Conservation (phyloP, 1,140 invertebrate species). For the Danaus plexippus region DNA sequence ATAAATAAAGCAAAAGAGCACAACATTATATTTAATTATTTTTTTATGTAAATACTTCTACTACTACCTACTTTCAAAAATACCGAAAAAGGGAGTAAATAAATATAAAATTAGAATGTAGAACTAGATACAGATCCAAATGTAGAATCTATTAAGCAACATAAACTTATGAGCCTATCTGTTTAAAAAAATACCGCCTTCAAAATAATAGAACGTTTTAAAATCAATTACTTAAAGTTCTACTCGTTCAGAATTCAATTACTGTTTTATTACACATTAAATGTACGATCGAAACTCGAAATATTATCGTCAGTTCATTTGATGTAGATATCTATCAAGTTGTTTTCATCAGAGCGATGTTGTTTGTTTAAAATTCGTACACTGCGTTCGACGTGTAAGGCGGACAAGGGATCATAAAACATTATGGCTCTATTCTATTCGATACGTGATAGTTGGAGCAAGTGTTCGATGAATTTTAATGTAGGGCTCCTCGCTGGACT, state of each 20-base stretch:
- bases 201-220: conserved; percentile 10
- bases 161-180: too few relatives aligned
- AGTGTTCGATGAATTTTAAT: conserved; percentile 64
- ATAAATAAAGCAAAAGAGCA: too few relatives aligned
- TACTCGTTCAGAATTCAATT: too few relatives aligned
- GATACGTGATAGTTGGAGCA: conserved; percentile 64
- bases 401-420: conserved; percentile 68
- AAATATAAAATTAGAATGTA: too few relatives aligned
- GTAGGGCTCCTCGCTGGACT: conserved; percentile 43
- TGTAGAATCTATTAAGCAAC: too few relatives aligned
- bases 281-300: background rate
- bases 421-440: conserved; percentile 69
- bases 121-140: too few relatives aligned
- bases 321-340: conserved; percentile 5
- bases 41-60: too few relatives aligned
- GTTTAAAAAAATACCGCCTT: too few relatives aligned
- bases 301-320: conserved; percentile 1
- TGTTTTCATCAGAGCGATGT: conserved; percentile 27
- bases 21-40: too few relatives aligned
- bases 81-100: too few relatives aligned
- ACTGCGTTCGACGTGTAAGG: conserved; percentile 53
- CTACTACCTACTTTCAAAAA: too few relatives aligned
- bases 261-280: background rate
- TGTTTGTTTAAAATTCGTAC: conserved; percentile 61
- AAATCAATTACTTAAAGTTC: too few relatives aligned